phyloP scores from a whole-genome alignment of 2,797 vertebrate species.

The Pipistrellus pygmaeus region DNA sequence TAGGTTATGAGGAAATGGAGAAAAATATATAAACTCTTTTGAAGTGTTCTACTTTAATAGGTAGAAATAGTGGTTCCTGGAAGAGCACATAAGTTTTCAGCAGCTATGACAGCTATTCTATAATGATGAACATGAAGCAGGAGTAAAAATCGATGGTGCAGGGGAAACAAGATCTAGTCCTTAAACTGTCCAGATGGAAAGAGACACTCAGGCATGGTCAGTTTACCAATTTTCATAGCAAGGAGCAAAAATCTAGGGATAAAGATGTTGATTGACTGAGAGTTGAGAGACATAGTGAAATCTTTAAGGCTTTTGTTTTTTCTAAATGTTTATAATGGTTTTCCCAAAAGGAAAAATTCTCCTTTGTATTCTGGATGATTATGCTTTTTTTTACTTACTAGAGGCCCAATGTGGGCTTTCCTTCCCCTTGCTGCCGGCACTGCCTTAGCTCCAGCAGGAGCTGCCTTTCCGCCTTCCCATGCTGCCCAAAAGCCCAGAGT shows the following conservation, averaged over 20 bases:
- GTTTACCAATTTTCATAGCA: not conserved
- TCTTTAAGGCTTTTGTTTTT: constrained; percentile 5
- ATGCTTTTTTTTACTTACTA: not conserved
- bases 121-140: not conserved
- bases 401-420: no score
- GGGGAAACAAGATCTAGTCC: not conserved
- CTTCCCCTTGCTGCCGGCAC: no score
- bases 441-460: no score
- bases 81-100: not conserved
- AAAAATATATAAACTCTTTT: not conserved
- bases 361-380: not conserved
- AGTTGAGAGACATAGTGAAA: not conserved
- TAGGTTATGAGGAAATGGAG: not conserved
- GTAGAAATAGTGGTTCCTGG: not conserved
- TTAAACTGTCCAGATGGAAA: not conserved
- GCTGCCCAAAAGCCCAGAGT: no score
- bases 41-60: not conserved
- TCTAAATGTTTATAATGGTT: not conserved
- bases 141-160: not conserved
- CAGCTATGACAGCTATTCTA: not conserved
- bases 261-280: not conserved
- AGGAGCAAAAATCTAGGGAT: not conserved
- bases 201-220: not conserved
- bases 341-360: not conserved
- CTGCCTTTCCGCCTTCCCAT: no score